A percentile compares a stretch with the other conserved stretches of the same genome.
phyloP scores from a whole-genome alignment of 1,140 invertebrate species.

The Drosophila funebris region DNA sequence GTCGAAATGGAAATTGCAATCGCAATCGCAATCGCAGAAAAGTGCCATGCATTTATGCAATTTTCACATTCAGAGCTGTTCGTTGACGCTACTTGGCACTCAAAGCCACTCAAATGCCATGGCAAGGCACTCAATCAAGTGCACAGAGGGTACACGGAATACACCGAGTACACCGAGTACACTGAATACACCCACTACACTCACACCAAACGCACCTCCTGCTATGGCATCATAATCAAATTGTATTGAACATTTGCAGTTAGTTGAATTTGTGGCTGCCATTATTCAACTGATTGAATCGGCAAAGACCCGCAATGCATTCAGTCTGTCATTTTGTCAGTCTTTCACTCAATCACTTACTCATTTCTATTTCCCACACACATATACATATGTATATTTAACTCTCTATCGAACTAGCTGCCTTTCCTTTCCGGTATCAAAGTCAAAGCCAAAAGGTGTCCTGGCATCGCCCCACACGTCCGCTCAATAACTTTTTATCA shows the following conservation, averaged over 20 bases:
- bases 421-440: conserved; percentile 14
- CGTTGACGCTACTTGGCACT: conserved; percentile 57
- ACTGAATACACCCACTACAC: conserved; percentile 5
- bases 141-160: too few species aligned
- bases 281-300: conserved; percentile 79
- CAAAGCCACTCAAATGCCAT: conserved; percentile 78
- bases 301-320: conserved; percentile 51
- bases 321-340: conserved; percentile 51
- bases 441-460: conserved; percentile 38
- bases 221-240: conserved; percentile 66
- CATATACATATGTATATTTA: conserved; percentile 14
- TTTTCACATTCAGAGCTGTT: conserved; percentile 65
- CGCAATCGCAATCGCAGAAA: conserved; percentile 68
- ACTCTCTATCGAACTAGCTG: neutral
- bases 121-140: conserved; percentile 79
- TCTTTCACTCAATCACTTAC: conserved; percentile 44
- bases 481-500: conserved; percentile 68
- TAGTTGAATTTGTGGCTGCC: conserved; percentile 68
- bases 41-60: conserved; percentile 81
- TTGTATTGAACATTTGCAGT: conserved; percentile 80
- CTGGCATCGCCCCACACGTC: conserved; percentile 37
- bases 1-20: conserved; percentile 43
- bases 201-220: neutral
- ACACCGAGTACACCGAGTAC: conserved; percentile 13
- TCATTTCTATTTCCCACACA: conserved; percentile 30